Conservation (phyloP, 2,797 vertebrate species). For the Melanotaenia parkinsoni region DNA sequence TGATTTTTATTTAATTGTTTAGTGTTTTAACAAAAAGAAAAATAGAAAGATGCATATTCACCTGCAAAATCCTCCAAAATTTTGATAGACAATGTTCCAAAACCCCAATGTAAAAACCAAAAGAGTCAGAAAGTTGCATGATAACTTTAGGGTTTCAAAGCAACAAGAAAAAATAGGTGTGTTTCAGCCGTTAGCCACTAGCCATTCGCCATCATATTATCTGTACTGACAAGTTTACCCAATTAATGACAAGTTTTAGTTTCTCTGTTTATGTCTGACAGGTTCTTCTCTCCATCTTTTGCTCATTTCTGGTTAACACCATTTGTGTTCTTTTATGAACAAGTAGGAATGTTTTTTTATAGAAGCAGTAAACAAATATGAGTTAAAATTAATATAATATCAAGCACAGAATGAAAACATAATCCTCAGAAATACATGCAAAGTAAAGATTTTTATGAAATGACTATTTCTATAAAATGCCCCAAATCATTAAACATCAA, state of each 20-base stretch:
- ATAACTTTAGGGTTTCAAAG: not conserved
- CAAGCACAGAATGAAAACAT: too few relatives aligned
- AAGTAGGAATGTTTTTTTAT: not conserved
- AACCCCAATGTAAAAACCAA: not conserved
- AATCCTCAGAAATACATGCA: too few relatives aligned
- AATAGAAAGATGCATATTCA: too few relatives aligned
- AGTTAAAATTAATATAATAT: too few relatives aligned
- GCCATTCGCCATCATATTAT: not conserved
- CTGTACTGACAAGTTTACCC: constrained; percentile 8
- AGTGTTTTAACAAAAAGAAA: not conserved
- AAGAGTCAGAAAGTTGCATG: not conserved
- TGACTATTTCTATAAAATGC: too few relatives aligned
- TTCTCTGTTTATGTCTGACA: constrained; percentile 20
- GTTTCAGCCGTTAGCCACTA: not conserved
- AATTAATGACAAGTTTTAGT: not conserved
- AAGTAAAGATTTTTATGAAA: too few relatives aligned
- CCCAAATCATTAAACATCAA: too few relatives aligned
- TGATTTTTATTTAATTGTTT: not conserved
- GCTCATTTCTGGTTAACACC: constrained; percentile 1
- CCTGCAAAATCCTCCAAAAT: too few relatives aligned
- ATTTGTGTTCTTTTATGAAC: not conserved
- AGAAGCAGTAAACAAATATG: too few relatives aligned
- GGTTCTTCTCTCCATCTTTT: not conserved
- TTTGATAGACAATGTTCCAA: not conserved
- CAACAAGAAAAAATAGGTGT: not conserved